A percentile compares a stretch with the other conserved stretches of the same genome.
Conservation (phyloP, 2,797 vertebrate species). For the Bradypodion pumilum region DNA sequence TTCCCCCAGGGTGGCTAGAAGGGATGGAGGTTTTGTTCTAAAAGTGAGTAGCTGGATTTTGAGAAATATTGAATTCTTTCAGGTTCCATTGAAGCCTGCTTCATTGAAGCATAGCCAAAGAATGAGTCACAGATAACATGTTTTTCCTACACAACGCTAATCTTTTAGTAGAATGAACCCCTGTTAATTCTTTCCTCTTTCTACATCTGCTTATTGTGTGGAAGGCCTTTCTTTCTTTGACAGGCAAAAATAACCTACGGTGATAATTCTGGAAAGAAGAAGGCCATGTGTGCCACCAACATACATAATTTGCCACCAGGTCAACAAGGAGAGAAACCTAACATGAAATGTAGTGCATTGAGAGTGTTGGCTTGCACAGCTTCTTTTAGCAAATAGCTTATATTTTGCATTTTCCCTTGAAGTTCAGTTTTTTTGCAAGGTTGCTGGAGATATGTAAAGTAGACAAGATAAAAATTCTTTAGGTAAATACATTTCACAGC, state of each 20-base stretch:
- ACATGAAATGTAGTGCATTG: neutral
- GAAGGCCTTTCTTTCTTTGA: neutral
- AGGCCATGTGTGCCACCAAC: neutral
- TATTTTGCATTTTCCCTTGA: slow-evolving; percentile 1
- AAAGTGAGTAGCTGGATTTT: neutral
- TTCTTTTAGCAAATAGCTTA: slow-evolving; percentile 10
- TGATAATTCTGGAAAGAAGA: neutral
- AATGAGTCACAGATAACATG: neutral
- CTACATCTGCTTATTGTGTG: neutral
- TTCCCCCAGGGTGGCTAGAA: neutral
- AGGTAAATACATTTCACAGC: slow-evolving; percentile 39
- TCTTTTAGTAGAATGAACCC: neutral
- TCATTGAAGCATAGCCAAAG: neutral
- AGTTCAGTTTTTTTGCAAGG: slow-evolving; percentile 9
- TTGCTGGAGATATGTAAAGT: slow-evolving; percentile 20
- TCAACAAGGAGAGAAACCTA: neutral
- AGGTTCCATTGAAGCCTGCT: neutral
- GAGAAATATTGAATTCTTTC: neutral
- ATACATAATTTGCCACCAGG: neutral
- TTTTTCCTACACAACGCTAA: neutral
- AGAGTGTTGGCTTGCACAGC: neutral
- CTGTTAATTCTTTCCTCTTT: neutral
- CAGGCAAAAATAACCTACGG: neutral
- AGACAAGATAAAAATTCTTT: slow-evolving; percentile 19
- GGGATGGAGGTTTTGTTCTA: neutral